A percentile compares a stretch with the other conserved stretches of the same genome.
Evolutionary conservation across 2,888 invertebrate species (phyloP).

Genomic region (Parnassius mnemosyne): DNA sequence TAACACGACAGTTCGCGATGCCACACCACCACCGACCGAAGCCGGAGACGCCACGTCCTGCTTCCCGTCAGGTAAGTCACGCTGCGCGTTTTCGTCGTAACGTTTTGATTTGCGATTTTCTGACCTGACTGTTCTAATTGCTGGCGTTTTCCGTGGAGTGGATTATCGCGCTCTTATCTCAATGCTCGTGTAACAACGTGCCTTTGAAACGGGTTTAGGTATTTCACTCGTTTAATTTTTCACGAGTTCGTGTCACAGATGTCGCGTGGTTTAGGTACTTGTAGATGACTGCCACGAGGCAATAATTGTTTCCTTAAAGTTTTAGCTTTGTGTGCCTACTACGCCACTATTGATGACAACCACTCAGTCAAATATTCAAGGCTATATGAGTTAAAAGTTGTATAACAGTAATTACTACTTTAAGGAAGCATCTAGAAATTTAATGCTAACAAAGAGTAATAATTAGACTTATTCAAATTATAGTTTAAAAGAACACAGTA

Average conservation of each 20-base stretch:
- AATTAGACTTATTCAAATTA: no score
- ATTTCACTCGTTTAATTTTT: constrained; percentile 10
- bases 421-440: no score
- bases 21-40: constrained; percentile 46
- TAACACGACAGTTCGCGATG: constrained; percentile 41
- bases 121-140: constrained; percentile 31
- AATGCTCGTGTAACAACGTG: constrained; percentile 31
- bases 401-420: no score
- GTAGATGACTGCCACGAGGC: constrained; percentile 3
- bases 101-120: constrained; percentile 39
- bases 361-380: no score
- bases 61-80: constrained; percentile 55
- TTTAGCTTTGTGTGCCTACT: no score
- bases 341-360: no score
- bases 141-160: constrained; percentile 45
- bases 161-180: constrained; percentile 47
- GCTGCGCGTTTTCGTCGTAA: constrained; percentile 46
- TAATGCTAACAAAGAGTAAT: no score
- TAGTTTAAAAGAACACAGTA: no score
- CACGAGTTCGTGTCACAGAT: neutral
- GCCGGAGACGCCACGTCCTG: constrained; percentile 32
- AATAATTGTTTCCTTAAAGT: neutral
- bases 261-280: neutral
- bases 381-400: no score
- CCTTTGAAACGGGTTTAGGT: constrained; percentile 15